Evolutionary conservation across 23 tunicate genomes (phyloP).

Genomic region (Trididemnum nubilum): DNA sequence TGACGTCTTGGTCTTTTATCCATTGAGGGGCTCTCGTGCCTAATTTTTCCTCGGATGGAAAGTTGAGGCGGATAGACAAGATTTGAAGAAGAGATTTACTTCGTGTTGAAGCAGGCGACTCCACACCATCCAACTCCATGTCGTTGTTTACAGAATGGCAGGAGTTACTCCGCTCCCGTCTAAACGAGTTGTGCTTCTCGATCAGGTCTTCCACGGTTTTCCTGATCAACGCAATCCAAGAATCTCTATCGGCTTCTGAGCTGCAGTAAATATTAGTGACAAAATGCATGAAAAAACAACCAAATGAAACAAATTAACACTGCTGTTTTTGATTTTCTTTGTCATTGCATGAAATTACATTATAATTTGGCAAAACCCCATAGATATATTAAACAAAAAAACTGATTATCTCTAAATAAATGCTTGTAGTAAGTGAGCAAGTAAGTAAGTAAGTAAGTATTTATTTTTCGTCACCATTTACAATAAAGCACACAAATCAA

Average conservation of each 20-base stretch:
- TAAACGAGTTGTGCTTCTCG: constrained; percentile 8
- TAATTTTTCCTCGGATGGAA: constrained; percentile 46
- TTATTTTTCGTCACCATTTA: no score
- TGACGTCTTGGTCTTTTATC: constrained; percentile 70
- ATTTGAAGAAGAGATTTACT: not conserved
- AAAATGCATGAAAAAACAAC: no score
- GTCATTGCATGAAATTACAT: no score
- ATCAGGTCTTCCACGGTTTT: constrained; percentile 28
- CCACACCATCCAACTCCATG: not conserved
- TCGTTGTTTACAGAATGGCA: not conserved
- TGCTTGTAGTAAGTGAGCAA: no score
- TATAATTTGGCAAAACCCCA: no score
- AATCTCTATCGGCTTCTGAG: constrained; percentile 47
- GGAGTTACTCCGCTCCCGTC: not conserved
- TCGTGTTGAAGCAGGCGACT: not conserved
- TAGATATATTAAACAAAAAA: no score
- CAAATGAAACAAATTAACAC: no score
- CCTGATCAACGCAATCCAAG: constrained; percentile 50
- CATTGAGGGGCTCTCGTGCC: constrained; percentile 69
- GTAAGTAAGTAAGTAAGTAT: no score
- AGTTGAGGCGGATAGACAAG: not conserved
- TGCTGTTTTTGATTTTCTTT: no score
- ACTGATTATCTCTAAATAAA: no score
- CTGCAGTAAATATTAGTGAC: no score
- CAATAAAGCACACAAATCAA: no score